A percentile compares a stretch with the other conserved stretches of the same genome.
Evolutionary conservation across 2,888 invertebrate species (phyloP).

Genomic region (Rhimphoctona megacephalus): DNA sequence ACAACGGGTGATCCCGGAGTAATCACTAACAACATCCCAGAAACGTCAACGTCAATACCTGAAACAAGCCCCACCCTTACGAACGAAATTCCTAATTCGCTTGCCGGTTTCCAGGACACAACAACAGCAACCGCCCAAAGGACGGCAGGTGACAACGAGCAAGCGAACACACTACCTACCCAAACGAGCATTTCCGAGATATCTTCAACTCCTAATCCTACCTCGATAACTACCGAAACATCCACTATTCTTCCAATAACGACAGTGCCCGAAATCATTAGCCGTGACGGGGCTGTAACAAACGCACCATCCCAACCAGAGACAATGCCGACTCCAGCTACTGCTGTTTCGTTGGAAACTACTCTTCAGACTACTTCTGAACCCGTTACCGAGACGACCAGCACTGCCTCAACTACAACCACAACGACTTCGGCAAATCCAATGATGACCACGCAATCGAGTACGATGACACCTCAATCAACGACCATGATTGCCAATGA

Average conservation of each 20-base stretch:
- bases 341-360: constrained; percentile 31
- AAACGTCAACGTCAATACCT: constrained; percentile 67
- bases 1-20: constrained; percentile 64
- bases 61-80: constrained; percentile 74
- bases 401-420: constrained; percentile 44
- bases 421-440: constrained; percentile 70
- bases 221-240: constrained; percentile 44
- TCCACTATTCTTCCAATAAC: constrained; percentile 56
- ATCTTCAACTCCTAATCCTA: constrained; percentile 35
- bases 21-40: constrained; percentile 68
- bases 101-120: constrained; percentile 84
- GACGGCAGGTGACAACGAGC: constrained; percentile 81
- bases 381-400: constrained; percentile 54
- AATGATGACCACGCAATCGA: constrained; percentile 74
- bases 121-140: constrained; percentile 83
- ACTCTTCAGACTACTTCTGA: constrained; percentile 52
- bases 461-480: constrained; percentile 62
- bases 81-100: constrained; percentile 79
- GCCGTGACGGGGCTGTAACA: constrained; percentile 27
- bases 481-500: constrained; percentile 68
- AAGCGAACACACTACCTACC: constrained; percentile 73
- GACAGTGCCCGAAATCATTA: constrained; percentile 47
- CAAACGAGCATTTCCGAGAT: constrained; percentile 68
- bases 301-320: constrained; percentile 61
- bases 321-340: constrained; percentile 55